These are phyloP conservation scores for Conger conger DNA, from an alignment of 2,113 vertebrate species.

Conservation along the genomic window DNA sequence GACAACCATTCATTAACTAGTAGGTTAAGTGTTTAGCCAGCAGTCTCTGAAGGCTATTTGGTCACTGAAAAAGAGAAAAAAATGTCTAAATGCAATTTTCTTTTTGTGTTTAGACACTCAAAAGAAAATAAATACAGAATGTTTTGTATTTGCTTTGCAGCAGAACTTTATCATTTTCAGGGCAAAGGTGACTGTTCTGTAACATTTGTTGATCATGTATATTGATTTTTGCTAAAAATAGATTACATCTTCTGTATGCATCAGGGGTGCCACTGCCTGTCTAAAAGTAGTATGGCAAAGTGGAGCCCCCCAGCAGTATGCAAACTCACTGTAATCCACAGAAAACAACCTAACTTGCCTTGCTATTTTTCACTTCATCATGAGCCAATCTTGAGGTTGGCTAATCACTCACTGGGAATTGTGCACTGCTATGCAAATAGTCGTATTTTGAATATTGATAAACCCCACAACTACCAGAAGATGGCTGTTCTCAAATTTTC, in stretches of 20 bases:
- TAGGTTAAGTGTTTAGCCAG: neutral
- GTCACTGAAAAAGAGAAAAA: neutral
- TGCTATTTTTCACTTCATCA: too few species aligned
- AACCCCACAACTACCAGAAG: too few species aligned
- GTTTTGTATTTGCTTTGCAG: slow-evolving; percentile 16
- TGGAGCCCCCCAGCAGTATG: too few species aligned
- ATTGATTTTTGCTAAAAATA: neutral
- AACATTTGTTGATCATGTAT: neutral
- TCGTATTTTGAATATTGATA: too few species aligned
- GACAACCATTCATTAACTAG: neutral
- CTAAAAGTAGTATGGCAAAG: too few species aligned
- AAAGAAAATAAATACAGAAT: neutral
- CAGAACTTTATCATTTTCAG: slow-evolving; percentile 20
- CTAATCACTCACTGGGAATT: too few species aligned
- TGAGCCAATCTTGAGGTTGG: too few species aligned
- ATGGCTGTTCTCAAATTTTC: too few species aligned
- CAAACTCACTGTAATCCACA: too few species aligned
- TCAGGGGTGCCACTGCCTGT: too few species aligned
- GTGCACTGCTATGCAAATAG: too few species aligned
- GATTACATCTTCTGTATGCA: neutral
- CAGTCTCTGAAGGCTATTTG: neutral
- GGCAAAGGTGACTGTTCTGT: neutral
- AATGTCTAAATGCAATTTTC: neutral
- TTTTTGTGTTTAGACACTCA: neutral
- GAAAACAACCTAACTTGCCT: too few species aligned